Evolutionary conservation across 2,797 vertebrate species (phyloP).

Genomic region (Allobates femoralis): DNA sequence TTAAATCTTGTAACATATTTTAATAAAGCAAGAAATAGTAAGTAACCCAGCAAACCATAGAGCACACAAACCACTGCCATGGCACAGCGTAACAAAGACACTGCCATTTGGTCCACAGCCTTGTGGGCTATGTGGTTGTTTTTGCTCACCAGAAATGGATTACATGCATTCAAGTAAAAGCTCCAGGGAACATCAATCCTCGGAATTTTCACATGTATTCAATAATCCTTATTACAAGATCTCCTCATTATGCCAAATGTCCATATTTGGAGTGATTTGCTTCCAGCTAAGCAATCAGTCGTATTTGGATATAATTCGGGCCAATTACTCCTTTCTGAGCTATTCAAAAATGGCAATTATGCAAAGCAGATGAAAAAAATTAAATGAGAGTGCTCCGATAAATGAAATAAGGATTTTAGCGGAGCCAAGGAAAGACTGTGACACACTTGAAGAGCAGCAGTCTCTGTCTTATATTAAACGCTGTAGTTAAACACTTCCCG

Average conservation of each 20-base stretch:
- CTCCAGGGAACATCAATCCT: conserved; percentile 12
- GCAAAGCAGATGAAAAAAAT: conserved; percentile 41
- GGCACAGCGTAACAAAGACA: neutral
- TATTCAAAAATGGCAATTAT: conserved; percentile 54
- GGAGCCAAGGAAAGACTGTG: conserved; percentile 29
- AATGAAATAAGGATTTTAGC: conserved; percentile 20
- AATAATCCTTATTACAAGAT: conserved; percentile 45
- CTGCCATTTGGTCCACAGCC: conserved; percentile 27
- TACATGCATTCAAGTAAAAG: conserved; percentile 41
- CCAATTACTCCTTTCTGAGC: conserved; percentile 47
- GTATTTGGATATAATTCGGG: conserved; percentile 51
- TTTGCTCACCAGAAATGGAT: conserved; percentile 31
- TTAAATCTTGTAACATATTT: neutral
- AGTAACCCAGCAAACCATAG: conserved; percentile 1
- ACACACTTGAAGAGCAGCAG: conserved; percentile 12
- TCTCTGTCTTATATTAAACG: conserved; percentile 22
- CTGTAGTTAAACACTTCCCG: conserved; percentile 1
- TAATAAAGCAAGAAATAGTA: neutral
- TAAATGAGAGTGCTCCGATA: conserved; percentile 22
- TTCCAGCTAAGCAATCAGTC: conserved; percentile 50
- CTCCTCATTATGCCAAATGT: conserved; percentile 41
- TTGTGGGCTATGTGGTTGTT: conserved; percentile 29
- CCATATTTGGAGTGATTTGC: conserved; percentile 50
- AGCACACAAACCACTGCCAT: conserved; percentile 4
- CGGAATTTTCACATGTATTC: conserved; percentile 39